Percentiles rank a stretch among this genome's conserved stretches.
These are phyloP conservation scores for Brachionus koreanus DNA, from an alignment of 1,140 invertebrate species.

Conservation along the genomic window DNA sequence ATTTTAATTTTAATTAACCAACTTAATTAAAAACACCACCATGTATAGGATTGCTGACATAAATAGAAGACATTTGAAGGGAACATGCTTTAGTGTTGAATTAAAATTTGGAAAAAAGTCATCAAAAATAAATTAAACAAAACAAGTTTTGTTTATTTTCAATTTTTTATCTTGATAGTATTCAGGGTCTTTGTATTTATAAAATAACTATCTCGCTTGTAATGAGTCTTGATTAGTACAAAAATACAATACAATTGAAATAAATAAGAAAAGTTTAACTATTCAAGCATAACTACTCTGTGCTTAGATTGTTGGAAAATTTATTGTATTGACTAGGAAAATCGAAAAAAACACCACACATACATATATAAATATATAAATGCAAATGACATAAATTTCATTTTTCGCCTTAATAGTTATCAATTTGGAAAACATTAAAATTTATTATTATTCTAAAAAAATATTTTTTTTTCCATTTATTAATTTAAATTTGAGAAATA, in stretches of 20 bases:
- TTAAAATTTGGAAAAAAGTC: constrained; percentile 17
- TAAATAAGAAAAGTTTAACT: background rate
- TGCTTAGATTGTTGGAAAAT: constrained; percentile 16
- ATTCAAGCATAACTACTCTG: constrained; percentile 33
- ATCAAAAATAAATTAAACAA: constrained; percentile 21
- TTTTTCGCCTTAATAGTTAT: constrained; percentile 13
- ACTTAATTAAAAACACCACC: background rate
- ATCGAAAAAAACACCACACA: background rate
- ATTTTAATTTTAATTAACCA: background rate
- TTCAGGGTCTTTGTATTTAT: background rate
- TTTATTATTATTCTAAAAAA: background rate
- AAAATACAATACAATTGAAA: constrained; percentile 1
- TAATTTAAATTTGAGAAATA: background rate
- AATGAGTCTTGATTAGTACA: constrained; percentile 13
- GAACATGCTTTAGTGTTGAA: background rate
- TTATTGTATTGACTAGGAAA: background rate
- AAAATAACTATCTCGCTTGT: background rate
- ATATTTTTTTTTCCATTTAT: background rate
- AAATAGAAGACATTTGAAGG: constrained; percentile 2
- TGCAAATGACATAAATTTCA: constrained; percentile 9
- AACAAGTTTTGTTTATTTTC: constrained; percentile 27
- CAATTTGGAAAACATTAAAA: constrained; percentile 18
- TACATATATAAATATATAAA: background rate
- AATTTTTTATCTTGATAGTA: constrained; percentile 13
- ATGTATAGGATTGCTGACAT: background rate